Evolutionary conservation across 2,113 vertebrate species (phyloP).

Genomic region (Siphamia tubifer): DNA sequence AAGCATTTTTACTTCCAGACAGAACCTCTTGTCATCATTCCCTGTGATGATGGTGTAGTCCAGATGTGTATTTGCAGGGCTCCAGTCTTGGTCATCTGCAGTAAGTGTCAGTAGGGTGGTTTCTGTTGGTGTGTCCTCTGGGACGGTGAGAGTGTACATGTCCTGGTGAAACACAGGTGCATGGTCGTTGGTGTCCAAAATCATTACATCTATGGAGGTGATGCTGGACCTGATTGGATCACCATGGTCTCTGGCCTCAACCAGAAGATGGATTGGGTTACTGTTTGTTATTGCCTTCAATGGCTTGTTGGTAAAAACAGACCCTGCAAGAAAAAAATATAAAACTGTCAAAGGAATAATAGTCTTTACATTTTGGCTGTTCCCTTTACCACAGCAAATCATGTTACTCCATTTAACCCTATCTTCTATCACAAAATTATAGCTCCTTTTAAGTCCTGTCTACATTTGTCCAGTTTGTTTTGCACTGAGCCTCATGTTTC

Average conservation of each 20-base stretch:
- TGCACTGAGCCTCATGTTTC: no score
- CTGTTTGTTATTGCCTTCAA: conserved; percentile 67
- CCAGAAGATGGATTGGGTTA: conserved; percentile 79
- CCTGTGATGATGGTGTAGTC: conserved; percentile 85
- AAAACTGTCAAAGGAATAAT: not conserved
- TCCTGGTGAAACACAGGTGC: conserved; percentile 81
- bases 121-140: conserved; percentile 80
- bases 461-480: no score
- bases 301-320: conserved; percentile 80
- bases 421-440: no score
- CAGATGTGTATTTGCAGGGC: conserved; percentile 75
- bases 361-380: no score
- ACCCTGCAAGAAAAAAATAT: conserved; percentile 78
- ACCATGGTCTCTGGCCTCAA: conserved; percentile 88
- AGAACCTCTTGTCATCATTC: conserved; percentile 83
- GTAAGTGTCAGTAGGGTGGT: conserved; percentile 81
- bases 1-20: conserved; percentile 74
- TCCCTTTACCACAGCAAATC: no score
- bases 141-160: conserved; percentile 80
- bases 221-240: conserved; percentile 79
- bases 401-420: no score
- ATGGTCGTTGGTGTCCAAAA: conserved; percentile 84
- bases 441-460: no score
- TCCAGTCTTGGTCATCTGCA: conserved; percentile 83
- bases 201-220: conserved; percentile 77